Conservation (phyloP, 1,140 invertebrate genomes). For the Fopius arisanus region DNA sequence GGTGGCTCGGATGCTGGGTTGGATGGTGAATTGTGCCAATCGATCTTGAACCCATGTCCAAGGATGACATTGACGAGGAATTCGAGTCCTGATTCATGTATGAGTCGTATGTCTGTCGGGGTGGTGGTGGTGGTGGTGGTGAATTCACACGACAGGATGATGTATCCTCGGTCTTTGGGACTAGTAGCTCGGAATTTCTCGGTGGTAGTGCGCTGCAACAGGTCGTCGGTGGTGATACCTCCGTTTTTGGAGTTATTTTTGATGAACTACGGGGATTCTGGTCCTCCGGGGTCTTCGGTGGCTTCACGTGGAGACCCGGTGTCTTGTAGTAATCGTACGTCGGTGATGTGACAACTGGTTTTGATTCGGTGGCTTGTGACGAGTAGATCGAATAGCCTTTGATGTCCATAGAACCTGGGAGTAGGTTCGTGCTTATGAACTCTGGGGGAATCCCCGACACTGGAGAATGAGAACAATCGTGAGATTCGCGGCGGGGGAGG, state of each 20-base stretch:
- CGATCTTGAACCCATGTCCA: constrained; percentile 71
- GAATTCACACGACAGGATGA: constrained; percentile 61
- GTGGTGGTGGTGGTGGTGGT: constrained; percentile 61
- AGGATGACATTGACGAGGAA: constrained; percentile 76
- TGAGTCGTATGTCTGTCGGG: constrained; percentile 67
- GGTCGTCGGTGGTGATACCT: constrained; percentile 56
- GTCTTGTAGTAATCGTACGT: constrained; percentile 62
- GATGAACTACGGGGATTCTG: constrained; percentile 20
- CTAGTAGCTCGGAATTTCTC: constrained; percentile 65
- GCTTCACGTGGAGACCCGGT: constrained; percentile 59
- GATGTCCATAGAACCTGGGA: constrained; percentile 58
- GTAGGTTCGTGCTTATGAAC: constrained; percentile 60
- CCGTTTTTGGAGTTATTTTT: constrained; percentile 65
- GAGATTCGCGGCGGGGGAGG: not conserved
- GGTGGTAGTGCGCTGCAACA: constrained; percentile 67
- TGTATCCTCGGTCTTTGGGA: constrained; percentile 70
- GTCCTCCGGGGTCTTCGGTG: constrained; percentile 68
- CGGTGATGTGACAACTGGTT: constrained; percentile 55
- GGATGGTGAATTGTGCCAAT: constrained; percentile 60
- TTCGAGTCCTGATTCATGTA: constrained; percentile 76
- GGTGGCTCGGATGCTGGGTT: constrained; percentile 56
- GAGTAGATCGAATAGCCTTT: constrained; percentile 58
- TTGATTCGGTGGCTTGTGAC: constrained; percentile 52
- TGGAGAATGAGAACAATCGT: constrained; percentile 25
- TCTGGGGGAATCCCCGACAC: constrained; percentile 61